Conservation (phyloP, 2,888 invertebrate genomes). For the Pseudococcus viburni region DNA sequence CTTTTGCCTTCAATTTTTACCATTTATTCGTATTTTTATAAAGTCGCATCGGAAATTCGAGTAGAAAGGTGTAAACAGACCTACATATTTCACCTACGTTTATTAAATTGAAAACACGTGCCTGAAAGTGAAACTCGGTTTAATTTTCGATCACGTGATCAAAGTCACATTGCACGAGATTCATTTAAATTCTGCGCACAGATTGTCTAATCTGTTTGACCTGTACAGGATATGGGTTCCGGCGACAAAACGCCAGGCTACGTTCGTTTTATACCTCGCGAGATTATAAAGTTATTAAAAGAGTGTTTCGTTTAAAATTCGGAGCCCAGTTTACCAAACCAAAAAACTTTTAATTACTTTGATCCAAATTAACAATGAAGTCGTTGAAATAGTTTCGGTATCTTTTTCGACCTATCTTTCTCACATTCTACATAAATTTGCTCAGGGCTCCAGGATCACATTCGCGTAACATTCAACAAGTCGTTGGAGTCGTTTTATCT, state of each 20-base stretch:
- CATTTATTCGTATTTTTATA: too few species aligned
- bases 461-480: slow-evolving; percentile 10
- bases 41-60: too few species aligned
- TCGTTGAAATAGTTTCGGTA: background rate
- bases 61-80: background rate
- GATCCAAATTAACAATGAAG: background rate
- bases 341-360: too few species aligned
- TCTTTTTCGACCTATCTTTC: background rate
- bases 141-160: background rate
- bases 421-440: background rate
- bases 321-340: too few species aligned
- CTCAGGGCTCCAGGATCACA: background rate
- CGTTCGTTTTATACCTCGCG: too few species aligned
- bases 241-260: too few species aligned
- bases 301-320: too few species aligned
- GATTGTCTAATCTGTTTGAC: background rate
- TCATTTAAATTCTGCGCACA: background rate
- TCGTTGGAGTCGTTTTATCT: background rate
- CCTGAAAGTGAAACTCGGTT: background rate
- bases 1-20: too few species aligned
- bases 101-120: background rate
- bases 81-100: background rate
- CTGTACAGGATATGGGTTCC: background rate
- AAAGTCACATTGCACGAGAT: background rate
- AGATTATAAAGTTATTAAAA: too few species aligned